These are phyloP conservation scores for Epinephelus coioides DNA, from an alignment of 2,797 vertebrate genomes.

Conservation along the genomic window DNA sequence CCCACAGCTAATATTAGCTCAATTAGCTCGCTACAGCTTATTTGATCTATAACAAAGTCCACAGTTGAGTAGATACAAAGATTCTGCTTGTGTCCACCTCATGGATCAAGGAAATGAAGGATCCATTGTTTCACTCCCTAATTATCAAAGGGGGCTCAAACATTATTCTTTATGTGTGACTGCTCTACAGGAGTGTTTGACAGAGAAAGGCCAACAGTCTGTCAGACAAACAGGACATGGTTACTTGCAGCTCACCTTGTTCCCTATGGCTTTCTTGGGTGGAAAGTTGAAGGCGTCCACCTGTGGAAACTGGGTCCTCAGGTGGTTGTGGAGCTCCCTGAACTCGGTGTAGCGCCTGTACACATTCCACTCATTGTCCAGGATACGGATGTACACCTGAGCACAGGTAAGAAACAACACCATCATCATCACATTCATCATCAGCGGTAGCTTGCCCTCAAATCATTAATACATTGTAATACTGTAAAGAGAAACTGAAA, in stretches of 20 bases:
- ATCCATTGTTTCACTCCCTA: no score
- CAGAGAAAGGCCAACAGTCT: not conserved
- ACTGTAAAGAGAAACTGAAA: not conserved
- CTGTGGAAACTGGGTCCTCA: constrained; percentile 91
- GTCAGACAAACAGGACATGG: not conserved
- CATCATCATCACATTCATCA: constrained; percentile 1
- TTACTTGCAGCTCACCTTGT: constrained; percentile 90
- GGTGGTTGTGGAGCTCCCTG: constrained; percentile 91
- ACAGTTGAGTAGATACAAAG: no score
- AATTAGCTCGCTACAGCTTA: no score
- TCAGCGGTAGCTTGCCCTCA: not conserved
- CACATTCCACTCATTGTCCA: constrained; percentile 98
- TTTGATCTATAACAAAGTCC: no score
- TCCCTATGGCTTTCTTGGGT: constrained; percentile 98
- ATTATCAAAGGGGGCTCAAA: no score
- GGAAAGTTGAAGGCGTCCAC: constrained; percentile 94
- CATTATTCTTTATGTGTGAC: no score
- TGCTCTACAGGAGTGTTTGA: not conserved
- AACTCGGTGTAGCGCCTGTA: constrained; percentile 96
- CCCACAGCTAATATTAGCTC: no score
- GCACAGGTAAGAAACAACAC: constrained; percentile 21
- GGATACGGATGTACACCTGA: constrained; percentile 97
- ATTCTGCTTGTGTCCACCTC: no score
- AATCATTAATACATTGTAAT: constrained; percentile 7
- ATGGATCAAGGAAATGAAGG: no score